These are phyloP conservation scores for Neuroterus valhalla DNA, from an alignment of 1,140 invertebrate species.

Conservation along the genomic window DNA sequence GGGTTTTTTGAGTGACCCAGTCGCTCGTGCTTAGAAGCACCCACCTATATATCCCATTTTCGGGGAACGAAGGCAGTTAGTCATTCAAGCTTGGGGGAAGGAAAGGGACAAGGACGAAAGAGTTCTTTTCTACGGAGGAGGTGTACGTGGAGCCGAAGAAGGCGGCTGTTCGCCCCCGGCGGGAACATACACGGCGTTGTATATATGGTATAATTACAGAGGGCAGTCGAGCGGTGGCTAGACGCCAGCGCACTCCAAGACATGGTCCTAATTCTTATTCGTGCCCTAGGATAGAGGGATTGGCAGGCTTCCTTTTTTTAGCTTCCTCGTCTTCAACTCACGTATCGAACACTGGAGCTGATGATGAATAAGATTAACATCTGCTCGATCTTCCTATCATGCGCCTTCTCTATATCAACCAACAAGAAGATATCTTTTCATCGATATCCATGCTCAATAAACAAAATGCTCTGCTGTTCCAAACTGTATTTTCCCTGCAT, in stretches of 20 bases:
- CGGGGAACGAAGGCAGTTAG: conserved; percentile 48
- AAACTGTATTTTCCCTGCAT: no score
- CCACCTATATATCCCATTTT: conserved; percentile 36
- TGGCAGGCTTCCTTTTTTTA: conserved; percentile 49
- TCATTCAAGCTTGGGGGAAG: conserved; percentile 38
- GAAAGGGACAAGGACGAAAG: conserved; percentile 11
- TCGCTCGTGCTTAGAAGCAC: not conserved
- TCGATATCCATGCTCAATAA: no score
- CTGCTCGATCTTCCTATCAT: no score
- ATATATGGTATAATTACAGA: conserved; percentile 65
- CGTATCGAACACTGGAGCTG: no score
- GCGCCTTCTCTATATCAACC: no score
- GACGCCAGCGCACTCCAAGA: conserved; percentile 63
- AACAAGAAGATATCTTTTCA: no score
- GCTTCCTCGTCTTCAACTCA: conserved; percentile 33
- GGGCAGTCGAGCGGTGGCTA: conserved; percentile 65
- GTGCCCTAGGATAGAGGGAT: conserved; percentile 60
- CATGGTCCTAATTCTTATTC: conserved; percentile 65
- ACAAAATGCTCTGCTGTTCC: no score
- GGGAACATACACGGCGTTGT: conserved; percentile 51
- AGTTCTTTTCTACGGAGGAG: no score
- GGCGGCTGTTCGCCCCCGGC: conserved; percentile 42
- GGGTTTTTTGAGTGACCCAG: conserved; percentile 11
- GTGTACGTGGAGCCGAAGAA: conserved; percentile 24
- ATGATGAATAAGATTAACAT: no score